Conservation (phyloP, 1,140 invertebrate genomes). For the Philotrypesis tridentata region DNA sequence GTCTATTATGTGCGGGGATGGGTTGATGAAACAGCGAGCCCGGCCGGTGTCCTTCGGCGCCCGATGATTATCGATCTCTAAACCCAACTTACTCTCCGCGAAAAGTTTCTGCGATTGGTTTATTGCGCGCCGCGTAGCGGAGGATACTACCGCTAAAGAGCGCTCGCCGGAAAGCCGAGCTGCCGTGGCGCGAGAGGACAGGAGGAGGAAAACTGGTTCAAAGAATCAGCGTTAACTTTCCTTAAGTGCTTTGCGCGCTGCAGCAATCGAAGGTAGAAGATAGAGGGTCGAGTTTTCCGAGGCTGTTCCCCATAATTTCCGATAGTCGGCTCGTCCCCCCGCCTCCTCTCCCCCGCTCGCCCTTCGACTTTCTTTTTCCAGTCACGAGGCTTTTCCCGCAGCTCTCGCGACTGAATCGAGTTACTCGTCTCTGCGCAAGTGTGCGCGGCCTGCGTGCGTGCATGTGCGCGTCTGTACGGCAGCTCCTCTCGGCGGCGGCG, state of each 20-base stretch:
- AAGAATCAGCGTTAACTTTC: conserved; percentile 58
- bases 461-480: too few species aligned
- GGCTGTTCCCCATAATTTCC: conserved; percentile 30
- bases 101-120: conserved; percentile 37
- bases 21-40: too few species aligned
- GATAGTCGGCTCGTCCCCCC: conserved; percentile 31
- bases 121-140: background rate
- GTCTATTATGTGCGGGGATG: too few species aligned
- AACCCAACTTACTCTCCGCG: conserved; percentile 20
- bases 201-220: conserved; percentile 52
- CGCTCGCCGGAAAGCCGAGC: conserved; percentile 15
- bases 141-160: conserved; percentile 28
- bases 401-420: conserved; percentile 1
- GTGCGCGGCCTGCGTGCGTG: too few species aligned
- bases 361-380: conserved; percentile 37
- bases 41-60: too few species aligned
- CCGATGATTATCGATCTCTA: conserved; percentile 29
- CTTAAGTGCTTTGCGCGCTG: conserved; percentile 52
- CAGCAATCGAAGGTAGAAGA: conserved; percentile 7
- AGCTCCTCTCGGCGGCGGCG: too few species aligned
- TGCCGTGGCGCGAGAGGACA: background rate
- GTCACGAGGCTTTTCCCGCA: conserved; percentile 10
- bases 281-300: conserved; percentile 33
- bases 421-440: too few species aligned
- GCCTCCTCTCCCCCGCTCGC: too few species aligned